Base-by-base conservation (phyloP, 2,113 vertebrate genomes). In the Polypterus senegalus region DNA sequence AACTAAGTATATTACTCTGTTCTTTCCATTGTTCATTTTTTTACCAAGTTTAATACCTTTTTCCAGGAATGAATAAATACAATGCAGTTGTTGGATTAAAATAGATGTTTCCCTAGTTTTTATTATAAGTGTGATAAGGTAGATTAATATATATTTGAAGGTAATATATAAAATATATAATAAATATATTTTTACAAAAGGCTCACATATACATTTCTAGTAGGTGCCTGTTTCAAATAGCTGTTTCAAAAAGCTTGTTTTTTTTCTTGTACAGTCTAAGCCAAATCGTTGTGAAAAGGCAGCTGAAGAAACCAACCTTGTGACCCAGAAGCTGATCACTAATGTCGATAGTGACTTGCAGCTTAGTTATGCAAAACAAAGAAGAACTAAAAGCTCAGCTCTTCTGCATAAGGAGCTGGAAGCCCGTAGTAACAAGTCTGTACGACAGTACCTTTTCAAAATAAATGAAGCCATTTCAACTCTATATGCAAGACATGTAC, bases 361-460 rank as follows among this genome's bases (percentile, higher is more conserved):
- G 83, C 88, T 92, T 64, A 94, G 92, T 71, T 98, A 95, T 0
- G 91, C 94, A 81, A 97, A 94, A 70, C 96, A 98, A 63, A 85
- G 91, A 0, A 90, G 92, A 64, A 94, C 89, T 8, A 98, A 98
- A 79, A 97, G 94, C 4, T 92, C 94, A 0, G 83, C 89, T 0
- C 89, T 98, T 43, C 71, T 98, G 73, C 94, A 94, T 78, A 98
- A 97, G 71, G 94, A 97, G 66, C 81, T 98, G 77, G 92, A 94
- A 54, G 88, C 89, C 3, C 89, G 90, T 67, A 91, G 90, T 69
- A 97, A 93, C 73, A 86, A 89, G 54, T 83, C 91, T 2, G 86
- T 90, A 46, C 88, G 94, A 1, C 91, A 94, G 46, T 97, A 94
- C 74, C 84, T 97, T 60, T 92, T 91, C 57, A 91, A 92, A 4